A percentile compares a stretch with the other conserved stretches of the same genome.
Evolutionary conservation across 1,140 invertebrate genomes (phyloP).

Genomic region (Trachelipus rathkii): DNA sequence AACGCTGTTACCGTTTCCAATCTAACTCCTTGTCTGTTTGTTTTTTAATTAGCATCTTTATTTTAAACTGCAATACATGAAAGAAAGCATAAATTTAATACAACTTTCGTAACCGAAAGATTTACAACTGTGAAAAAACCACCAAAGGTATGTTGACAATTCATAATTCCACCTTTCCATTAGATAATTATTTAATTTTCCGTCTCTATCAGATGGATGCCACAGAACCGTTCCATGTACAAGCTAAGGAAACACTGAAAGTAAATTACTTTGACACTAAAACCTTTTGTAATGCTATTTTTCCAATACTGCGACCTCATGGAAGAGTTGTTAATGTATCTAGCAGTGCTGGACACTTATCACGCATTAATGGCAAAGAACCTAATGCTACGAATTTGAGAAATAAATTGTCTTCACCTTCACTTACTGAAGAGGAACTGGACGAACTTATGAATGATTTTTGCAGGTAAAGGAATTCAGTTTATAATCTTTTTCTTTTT

Average conservation of each 20-base stretch:
- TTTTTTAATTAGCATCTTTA: too few species aligned
- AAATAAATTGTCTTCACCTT: conserved; percentile 7
- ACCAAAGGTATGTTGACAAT: too few species aligned
- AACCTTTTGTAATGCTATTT: conserved; percentile 61
- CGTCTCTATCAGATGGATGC: conserved; percentile 51
- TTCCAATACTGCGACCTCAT: conserved; percentile 63
- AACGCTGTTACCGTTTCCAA: too few species aligned
- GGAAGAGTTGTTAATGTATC: conserved; percentile 70
- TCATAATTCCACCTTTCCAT: too few species aligned
- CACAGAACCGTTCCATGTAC: conserved; percentile 60
- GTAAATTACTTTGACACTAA: conserved; percentile 66
- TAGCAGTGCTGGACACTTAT: conserved; percentile 53
- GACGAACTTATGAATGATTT: conserved; percentile 27
- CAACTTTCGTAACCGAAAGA: too few species aligned
- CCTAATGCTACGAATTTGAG: neutral
- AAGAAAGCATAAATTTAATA: too few species aligned
- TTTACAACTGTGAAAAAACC: too few species aligned
- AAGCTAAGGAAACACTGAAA: conserved; percentile 64
- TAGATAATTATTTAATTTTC: neutral
- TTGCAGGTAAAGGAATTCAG: conserved; percentile 51
- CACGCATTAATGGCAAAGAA: conserved; percentile 7
- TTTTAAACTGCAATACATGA: too few species aligned
- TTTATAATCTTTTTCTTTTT: too few species aligned
- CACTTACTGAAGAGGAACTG: conserved; percentile 23
- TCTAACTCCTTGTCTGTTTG: too few species aligned